These are phyloP conservation scores for Albula goreensis DNA, from an alignment of 2,113 vertebrate species.

Conservation along the genomic window DNA sequence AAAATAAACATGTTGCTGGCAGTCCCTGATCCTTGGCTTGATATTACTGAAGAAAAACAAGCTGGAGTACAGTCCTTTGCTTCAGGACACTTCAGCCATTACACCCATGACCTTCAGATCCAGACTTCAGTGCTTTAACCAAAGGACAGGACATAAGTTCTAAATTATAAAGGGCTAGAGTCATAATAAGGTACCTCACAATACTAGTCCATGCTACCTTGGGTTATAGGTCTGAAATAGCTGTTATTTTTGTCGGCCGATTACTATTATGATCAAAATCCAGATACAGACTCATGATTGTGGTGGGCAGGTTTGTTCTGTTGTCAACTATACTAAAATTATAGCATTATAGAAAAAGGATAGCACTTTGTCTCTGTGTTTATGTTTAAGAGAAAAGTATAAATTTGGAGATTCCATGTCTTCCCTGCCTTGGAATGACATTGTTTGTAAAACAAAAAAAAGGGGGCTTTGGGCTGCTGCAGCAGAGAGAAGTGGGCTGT, in stretches of 20 bases:
- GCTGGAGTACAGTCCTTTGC: background rate
- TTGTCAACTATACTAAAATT: background rate
- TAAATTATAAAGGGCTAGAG: background rate
- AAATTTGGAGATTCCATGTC: no score
- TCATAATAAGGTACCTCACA: background rate
- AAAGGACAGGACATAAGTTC: background rate
- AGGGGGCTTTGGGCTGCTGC: slow-evolving; percentile 9
- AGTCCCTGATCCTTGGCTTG: background rate
- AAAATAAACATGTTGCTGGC: background rate
- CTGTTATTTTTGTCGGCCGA: background rate
- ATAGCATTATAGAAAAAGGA: background rate
- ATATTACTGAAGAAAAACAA: background rate
- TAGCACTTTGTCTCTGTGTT: background rate
- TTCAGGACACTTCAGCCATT: background rate
- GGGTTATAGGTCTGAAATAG: no score
- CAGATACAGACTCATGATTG: background rate
- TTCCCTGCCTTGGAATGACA: background rate
- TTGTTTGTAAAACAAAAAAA: no score
- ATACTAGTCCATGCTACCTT: background rate
- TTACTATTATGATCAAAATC: background rate
- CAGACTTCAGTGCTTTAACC: background rate
- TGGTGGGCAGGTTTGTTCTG: background rate
- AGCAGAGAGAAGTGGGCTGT: background rate
- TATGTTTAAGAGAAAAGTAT: background rate
- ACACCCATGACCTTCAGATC: background rate